These are phyloP conservation scores for Drosophila mimica DNA, from an alignment of 2,888 invertebrate genomes.

Conservation along the genomic window DNA sequence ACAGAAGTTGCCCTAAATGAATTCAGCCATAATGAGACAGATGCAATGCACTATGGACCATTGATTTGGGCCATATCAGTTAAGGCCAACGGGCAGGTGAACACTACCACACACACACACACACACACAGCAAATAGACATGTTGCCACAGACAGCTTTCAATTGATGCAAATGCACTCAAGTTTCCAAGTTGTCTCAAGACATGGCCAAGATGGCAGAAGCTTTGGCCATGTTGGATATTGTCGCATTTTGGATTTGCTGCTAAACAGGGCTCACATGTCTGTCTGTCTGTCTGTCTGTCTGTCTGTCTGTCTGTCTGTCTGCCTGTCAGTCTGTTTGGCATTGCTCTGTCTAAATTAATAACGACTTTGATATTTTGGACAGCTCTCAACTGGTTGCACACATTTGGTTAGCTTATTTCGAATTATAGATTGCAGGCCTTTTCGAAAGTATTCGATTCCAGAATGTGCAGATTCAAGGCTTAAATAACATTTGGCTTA, in stretches of 20 bases:
- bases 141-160: constrained; percentile 62
- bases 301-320: neutral
- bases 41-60: constrained; percentile 37
- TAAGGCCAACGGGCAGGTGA: constrained; percentile 31
- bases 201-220: constrained; percentile 25
- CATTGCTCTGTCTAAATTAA: constrained; percentile 55
- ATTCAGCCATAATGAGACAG: constrained; percentile 62
- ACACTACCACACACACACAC: constrained; percentile 4
- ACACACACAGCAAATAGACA: constrained; percentile 28
- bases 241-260: constrained; percentile 53
- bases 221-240: constrained; percentile 29
- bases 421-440: constrained; percentile 29
- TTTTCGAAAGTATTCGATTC: constrained; percentile 10
- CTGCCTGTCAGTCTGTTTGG: neutral
- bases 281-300: neutral
- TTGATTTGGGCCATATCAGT: constrained; percentile 44
- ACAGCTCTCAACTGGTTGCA: constrained; percentile 8
- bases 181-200: constrained; percentile 56
- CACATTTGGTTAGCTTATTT: constrained; percentile 33
- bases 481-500: constrained; percentile 39
- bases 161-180: constrained; percentile 73
- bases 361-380: constrained; percentile 45
- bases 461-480: neutral
- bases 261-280: neutral
- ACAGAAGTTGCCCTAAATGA: constrained; percentile 26